Evolutionary conservation across 2,113 vertebrate genomes (phyloP), one percentile per base, ranked within the genome.

Genomic region (Eptesicus fuscus): DNA sequence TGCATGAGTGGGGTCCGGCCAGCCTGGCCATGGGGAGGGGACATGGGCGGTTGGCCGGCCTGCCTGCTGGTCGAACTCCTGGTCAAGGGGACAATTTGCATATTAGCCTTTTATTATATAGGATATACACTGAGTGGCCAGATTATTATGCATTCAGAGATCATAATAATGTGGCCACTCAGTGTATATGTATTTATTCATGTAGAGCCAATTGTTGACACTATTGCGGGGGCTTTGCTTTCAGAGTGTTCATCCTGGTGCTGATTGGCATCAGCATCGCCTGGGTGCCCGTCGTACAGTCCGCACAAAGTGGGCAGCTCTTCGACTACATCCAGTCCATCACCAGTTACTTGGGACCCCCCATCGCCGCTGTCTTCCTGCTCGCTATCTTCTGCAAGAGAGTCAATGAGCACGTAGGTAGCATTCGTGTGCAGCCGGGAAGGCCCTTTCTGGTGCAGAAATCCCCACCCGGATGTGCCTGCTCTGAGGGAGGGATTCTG

Each of bases 261-360:
- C 98, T 99, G 95, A 99, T 99, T 73, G 99, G 97, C 5, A 0
- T 99, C 97, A 99, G 99, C 97, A 99, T 99, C 0, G 99, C 99
- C 35, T 99, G 99, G 99, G 99, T 99, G 80, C 99, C 99, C 0
- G 74, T 99, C 5, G 98, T 99, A n/a, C 99, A 99, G 97, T 98
- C 97, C 0, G 98, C 99, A 32, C 99, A 99, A 94, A 99, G 98
- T 11, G 99, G 99, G 42, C 99, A 99, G 89, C 99, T 99, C 28
- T 99, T 99, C 0, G 99, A 99, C 94, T 99, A 99, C 65, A 99
- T 99, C 70, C 98, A 99, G 98, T 99, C 99, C 18, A 91, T 99
- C 86, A 99, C 99, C 61, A 99, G 99, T 92, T 99, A 98, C 98
- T 97, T 99, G 91, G 99, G 99, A 0, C 99, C 99, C 0, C 99